Conservation (phyloP, 2,888 invertebrate genomes). For the Plebejus argus region DNA sequence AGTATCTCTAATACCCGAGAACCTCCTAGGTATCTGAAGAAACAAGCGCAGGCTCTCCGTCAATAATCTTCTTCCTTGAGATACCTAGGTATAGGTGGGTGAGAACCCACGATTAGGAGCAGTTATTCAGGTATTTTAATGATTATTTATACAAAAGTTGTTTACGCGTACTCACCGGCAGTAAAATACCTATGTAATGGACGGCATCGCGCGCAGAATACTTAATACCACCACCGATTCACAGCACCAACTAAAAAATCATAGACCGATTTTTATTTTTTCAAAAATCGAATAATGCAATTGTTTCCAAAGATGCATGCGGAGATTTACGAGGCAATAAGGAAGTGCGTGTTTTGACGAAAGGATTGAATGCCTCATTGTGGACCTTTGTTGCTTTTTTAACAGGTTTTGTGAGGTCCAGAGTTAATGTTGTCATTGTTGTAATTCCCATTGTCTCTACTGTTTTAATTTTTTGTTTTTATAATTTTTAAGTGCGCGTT, state of each 20-base stretch:
- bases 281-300: conserved; percentile 37
- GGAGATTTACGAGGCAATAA: conserved; percentile 76
- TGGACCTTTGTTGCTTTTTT: conserved; percentile 66
- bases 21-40: too few relatives aligned
- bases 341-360: conserved; percentile 77
- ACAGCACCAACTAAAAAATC: conserved; percentile 21
- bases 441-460: conserved; percentile 63
- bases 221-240: background rate
- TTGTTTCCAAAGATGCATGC: conserved; percentile 53
- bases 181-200: conserved; percentile 17
- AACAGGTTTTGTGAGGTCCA: conserved; percentile 55
- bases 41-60: too few relatives aligned
- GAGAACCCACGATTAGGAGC: background rate
- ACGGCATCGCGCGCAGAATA: background rate
- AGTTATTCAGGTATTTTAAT: conserved; percentile 11
- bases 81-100: too few relatives aligned
- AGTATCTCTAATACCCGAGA: too few relatives aligned
- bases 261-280: conserved; percentile 24
- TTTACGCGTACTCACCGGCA: conserved; percentile 18
- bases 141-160: conserved; percentile 21
- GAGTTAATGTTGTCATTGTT: conserved; percentile 68
- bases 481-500: conserved; percentile 59
- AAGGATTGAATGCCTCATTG: conserved; percentile 76
- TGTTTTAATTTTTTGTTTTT: conserved; percentile 67
- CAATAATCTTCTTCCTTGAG: too few relatives aligned